Conservation (phyloP, 2,797 vertebrate genomes). For the Mormyrus proboscirostris region DNA sequence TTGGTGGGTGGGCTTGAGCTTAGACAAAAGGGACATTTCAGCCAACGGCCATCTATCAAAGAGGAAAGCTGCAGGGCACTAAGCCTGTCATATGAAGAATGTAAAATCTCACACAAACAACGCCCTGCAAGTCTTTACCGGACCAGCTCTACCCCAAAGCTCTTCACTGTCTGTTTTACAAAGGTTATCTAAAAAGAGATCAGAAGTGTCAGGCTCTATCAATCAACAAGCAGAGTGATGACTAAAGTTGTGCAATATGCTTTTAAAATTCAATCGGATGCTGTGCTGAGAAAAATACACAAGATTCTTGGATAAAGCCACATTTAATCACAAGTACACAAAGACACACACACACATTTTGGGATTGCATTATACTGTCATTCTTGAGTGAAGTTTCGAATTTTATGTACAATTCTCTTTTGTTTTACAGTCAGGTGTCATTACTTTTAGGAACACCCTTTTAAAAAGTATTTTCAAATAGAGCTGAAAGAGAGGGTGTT, state of each 20-base stretch:
- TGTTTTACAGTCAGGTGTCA: background rate
- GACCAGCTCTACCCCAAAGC: background rate
- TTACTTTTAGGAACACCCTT: background rate
- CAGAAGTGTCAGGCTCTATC: background rate
- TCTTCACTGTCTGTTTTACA: background rate
- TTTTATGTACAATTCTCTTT: background rate
- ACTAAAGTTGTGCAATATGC: background rate
- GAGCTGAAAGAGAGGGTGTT: background rate
- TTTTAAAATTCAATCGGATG: background rate
- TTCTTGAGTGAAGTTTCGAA: background rate
- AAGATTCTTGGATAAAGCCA: background rate
- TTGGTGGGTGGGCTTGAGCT: background rate
- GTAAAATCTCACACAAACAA: background rate
- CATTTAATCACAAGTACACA: background rate
- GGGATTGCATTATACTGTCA: background rate
- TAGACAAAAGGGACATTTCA: background rate
- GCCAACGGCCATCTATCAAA: background rate
- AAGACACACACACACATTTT: background rate
- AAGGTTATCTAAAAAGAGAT: background rate
- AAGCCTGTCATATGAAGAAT: background rate
- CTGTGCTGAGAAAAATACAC: background rate
- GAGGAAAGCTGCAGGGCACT: background rate
- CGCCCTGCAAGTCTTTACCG: background rate
- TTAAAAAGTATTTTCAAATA: too few relatives aligned
- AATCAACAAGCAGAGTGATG: background rate